Evolutionary conservation across 2,888 invertebrate genomes (phyloP).

Genomic region (Spilosoma lubricipeda): DNA sequence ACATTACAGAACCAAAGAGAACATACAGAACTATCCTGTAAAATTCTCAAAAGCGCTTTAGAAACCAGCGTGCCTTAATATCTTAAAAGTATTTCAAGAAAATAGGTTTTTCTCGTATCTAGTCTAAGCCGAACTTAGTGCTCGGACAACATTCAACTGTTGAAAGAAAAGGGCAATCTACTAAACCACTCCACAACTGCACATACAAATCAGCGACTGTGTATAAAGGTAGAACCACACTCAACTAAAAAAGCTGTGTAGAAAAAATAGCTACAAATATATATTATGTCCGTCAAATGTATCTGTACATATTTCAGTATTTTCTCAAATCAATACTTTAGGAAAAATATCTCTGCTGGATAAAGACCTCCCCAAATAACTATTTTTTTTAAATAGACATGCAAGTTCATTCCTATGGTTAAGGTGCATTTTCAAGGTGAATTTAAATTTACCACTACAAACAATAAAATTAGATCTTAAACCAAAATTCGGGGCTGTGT

Average conservation of each 20-base stretch:
- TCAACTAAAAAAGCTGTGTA: background rate
- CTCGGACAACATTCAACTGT: conserved; percentile 13
- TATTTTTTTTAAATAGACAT: too few species aligned
- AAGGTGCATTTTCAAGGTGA: too few species aligned
- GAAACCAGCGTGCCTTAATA: background rate
- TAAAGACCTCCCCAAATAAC: too few species aligned
- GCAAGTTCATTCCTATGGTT: too few species aligned
- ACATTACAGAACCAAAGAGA: background rate
- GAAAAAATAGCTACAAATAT: background rate
- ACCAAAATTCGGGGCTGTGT: too few species aligned
- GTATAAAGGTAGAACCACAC: background rate
- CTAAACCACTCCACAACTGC: conserved; percentile 13
- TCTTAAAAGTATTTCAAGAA: conserved; percentile 20
- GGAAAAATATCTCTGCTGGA: too few species aligned
- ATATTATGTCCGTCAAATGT: background rate
- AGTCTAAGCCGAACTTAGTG: conserved; percentile 14
- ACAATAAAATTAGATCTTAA: too few species aligned
- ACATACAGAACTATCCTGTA: background rate
- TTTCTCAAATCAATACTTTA: too few species aligned
- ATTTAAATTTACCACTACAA: too few species aligned
- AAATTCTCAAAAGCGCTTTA: conserved; percentile 1
- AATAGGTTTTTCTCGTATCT: conserved; percentile 14
- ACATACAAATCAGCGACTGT: conserved; percentile 8
- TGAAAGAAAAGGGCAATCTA: conserved; percentile 17
- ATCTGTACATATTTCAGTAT: background rate